Percentiles rank a stretch among this genome's conserved stretches.
These are phyloP conservation scores for Perca fluviatilis DNA, from an alignment of 2,113 vertebrate genomes.

Conservation along the genomic window DNA sequence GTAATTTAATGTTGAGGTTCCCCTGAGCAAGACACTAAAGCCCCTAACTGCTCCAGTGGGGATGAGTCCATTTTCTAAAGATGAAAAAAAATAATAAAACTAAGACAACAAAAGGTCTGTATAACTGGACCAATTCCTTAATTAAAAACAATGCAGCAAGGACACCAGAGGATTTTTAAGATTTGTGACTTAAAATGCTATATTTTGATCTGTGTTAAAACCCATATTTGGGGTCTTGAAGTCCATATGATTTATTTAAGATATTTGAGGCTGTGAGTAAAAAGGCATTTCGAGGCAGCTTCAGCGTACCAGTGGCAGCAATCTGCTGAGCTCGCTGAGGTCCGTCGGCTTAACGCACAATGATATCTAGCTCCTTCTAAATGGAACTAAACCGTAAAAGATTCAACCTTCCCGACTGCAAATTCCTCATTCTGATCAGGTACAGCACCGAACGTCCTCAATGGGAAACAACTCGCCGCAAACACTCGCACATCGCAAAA, in stretches of 20 bases:
- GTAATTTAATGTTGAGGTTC: slow-evolving; percentile 9
- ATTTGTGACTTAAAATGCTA: slow-evolving; percentile 22
- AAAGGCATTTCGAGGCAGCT: slow-evolving; percentile 46
- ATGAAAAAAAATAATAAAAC: slow-evolving; percentile 53
- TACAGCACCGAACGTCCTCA: neutral
- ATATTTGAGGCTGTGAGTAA: slow-evolving; percentile 33
- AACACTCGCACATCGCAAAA: neutral
- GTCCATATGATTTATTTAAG: slow-evolving; percentile 26
- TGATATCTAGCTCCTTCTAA: slow-evolving; percentile 47
- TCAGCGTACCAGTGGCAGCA: slow-evolving; percentile 51
- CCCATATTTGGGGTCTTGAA: slow-evolving; percentile 6
- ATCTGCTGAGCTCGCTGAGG: slow-evolving; percentile 59
- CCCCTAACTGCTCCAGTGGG: slow-evolving; percentile 25
- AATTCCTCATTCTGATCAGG: slow-evolving; percentile 29
- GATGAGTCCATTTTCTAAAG: slow-evolving; percentile 30
- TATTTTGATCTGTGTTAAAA: neutral
- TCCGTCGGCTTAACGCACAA: slow-evolving; percentile 62
- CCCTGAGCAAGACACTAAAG: slow-evolving; percentile 27
- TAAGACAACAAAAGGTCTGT: slow-evolving; percentile 33
- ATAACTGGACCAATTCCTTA: neutral
- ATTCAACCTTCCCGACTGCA: slow-evolving; percentile 5
- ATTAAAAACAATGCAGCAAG: neutral
- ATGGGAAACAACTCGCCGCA: slow-evolving; percentile 17
- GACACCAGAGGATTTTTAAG: slow-evolving; percentile 8
- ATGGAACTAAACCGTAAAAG: slow-evolving; percentile 31